Evolutionary conservation across 2,113 vertebrate species (phyloP).

Genomic region (Smithornis capensis): DNA sequence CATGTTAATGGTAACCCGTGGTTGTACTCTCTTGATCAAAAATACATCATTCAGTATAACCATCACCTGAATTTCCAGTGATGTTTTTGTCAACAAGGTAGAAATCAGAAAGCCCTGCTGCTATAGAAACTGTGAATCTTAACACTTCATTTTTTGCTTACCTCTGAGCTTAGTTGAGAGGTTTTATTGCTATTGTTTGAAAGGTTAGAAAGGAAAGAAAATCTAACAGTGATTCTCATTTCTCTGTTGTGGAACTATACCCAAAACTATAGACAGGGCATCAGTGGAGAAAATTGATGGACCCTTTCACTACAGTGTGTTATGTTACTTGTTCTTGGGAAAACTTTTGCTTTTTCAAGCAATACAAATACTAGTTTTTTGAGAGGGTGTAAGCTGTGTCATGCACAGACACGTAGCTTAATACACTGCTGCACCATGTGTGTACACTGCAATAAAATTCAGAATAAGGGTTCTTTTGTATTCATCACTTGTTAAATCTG

Average conservation of each 20-base stretch:
- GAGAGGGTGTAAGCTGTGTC: neutral
- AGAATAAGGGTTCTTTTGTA: neutral
- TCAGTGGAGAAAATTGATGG: neutral
- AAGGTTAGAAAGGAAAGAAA: neutral
- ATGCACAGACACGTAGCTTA: neutral
- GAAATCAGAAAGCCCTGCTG: neutral
- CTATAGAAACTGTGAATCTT: neutral
- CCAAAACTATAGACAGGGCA: neutral
- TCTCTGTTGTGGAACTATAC: neutral
- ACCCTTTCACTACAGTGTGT: neutral
- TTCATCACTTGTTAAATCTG: neutral
- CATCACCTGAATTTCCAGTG: neutral
- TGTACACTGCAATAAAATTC: rapidly evolving
- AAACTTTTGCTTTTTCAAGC: neutral
- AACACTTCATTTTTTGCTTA: neutral
- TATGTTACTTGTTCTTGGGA: neutral
- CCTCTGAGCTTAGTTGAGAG: neutral
- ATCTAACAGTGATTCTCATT: neutral
- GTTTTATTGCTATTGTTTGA: neutral
- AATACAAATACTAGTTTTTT: neutral
- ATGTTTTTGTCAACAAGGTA: neutral
- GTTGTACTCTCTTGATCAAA: neutral
- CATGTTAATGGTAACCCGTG: neutral
- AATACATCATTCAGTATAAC: neutral
- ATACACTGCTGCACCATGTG: neutral